Conservation (phyloP, 2,888 invertebrate genomes). For the Andrena camellia region DNA sequence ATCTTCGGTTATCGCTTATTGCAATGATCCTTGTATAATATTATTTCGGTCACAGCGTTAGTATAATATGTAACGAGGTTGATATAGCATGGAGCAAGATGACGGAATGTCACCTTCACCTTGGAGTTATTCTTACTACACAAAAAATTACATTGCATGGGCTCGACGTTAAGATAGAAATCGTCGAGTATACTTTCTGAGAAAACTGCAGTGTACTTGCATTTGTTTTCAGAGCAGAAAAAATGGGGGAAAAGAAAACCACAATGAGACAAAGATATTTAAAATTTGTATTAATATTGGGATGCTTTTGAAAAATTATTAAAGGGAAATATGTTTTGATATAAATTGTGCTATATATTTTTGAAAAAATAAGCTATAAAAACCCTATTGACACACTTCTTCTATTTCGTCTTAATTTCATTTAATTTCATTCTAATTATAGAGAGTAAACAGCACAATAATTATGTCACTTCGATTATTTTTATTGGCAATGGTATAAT, state of each 20-base stretch:
- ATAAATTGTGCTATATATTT: background rate
- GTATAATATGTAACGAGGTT: background rate
- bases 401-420: too few relatives aligned
- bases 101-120: constrained; percentile 2
- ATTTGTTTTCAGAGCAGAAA: background rate
- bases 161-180: background rate
- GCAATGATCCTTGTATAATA: background rate
- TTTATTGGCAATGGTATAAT: background rate
- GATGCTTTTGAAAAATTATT: background rate
- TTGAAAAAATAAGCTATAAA: too few relatives aligned
- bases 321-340: background rate
- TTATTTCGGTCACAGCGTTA: background rate
- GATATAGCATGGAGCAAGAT: background rate
- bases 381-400: too few relatives aligned
- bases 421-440: too few relatives aligned
- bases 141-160: background rate
- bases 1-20: constrained; percentile 2
- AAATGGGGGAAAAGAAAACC: background rate
- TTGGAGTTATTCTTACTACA: constrained; percentile 2
- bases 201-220: background rate
- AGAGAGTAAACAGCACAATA: too few relatives aligned
- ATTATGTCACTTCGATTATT: background rate
- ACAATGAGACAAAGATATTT: background rate
- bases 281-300: background rate
- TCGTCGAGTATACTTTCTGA: constrained; percentile 3